Base-by-base conservation (phyloP, 2,888 invertebrate genomes). In the Clepsis dumicolana region DNA sequence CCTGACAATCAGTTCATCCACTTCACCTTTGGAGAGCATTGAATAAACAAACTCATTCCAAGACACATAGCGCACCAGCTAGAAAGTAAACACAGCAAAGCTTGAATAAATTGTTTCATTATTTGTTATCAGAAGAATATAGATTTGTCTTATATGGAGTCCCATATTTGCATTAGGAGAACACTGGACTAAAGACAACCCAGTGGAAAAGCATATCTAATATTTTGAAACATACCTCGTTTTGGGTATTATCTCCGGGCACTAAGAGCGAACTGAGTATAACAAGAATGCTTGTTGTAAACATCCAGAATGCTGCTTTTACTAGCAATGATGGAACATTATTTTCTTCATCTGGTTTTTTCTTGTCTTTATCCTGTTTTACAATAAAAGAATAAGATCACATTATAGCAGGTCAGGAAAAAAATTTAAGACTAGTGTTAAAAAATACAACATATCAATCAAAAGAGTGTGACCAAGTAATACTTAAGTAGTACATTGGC, bases 41-140 rank as follows among this genome's bases (percentile, higher is more conserved):
- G 98, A 97, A 87, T 98, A 96, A 0, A 98, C 95, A 93, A 99
- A 99, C 90, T 99, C 99, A 89, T 98, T 98, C 99, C 99, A 99
- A 0, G 98, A 97, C 1, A 98, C 96, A 84, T 97, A 97, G 32
- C 96, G 94, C n/a, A 95, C 93, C 27, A 95, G 83, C 95, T 95
- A 85, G 7, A 89, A 82, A n/a, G n/a, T n/a, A n/a, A n/a, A n/a
- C n/a, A n/a, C n/a, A n/a, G n/a, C n/a, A n/a, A n/a, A n/a, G n/a
- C n/a, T n/a, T n/a, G n/a, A n/a, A n/a, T n/a, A n/a, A n/a, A n/a
- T n/a, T n/a, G n/a, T n/a, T n/a, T n/a, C n/a, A n/a, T n/a, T n/a
- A n/a, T n/a, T n/a, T n/a, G n/a, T n/a, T n/a, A n/a, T n/a, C n/a
- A n/a, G n/a, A n/a, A n/a, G n/a, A n/a, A n/a, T n/a, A n/a, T n/a